These are phyloP conservation scores for Fopius arisanus DNA, from an alignment of 1,140 invertebrate genomes.

Conservation along the genomic window DNA sequence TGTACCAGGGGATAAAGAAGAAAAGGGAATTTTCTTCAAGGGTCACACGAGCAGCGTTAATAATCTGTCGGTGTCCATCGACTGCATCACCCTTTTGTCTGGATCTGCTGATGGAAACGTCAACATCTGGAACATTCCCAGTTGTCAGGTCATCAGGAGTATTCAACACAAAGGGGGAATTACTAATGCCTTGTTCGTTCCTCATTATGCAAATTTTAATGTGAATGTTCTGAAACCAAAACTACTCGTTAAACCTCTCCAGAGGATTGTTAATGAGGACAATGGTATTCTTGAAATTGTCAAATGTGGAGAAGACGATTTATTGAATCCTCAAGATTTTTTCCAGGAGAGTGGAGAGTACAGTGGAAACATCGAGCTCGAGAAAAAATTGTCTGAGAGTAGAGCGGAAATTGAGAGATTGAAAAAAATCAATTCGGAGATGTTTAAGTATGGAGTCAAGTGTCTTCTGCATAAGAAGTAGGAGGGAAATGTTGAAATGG, in stretches of 20 bases:
- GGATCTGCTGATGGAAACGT: constrained; percentile 78
- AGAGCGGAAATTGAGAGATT: constrained; percentile 59
- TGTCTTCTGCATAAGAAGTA: constrained; percentile 27
- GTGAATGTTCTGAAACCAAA: constrained; percentile 56
- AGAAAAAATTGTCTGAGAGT: constrained; percentile 42
- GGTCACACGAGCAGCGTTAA: constrained; percentile 75
- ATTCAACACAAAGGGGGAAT: constrained; percentile 77
- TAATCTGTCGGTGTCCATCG: constrained; percentile 75
- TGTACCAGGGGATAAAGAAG: constrained; percentile 60
- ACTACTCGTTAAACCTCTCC: constrained; percentile 49
- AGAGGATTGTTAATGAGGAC: constrained; percentile 53
- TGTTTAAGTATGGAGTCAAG: constrained; percentile 65
- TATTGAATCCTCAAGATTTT: constrained; percentile 48
- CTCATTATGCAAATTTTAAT: constrained; percentile 61
- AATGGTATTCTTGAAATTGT: constrained; percentile 47
- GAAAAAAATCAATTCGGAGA: constrained; percentile 61
- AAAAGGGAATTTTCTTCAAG: constrained; percentile 58
- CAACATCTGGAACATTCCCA: constrained; percentile 81
- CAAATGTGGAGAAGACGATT: constrained; percentile 40
- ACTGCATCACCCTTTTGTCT: constrained; percentile 75
- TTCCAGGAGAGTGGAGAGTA: constrained; percentile 5
- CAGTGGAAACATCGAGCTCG: background rate
- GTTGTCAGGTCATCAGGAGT: constrained; percentile 74
- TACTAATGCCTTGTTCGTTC: constrained; percentile 73
- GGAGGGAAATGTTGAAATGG: background rate